Percentiles rank a stretch among this genome's conserved stretches.
phyloP scores from a whole-genome alignment of 2,888 invertebrate genomes.

The Caenorhabditis sp. region DNA sequence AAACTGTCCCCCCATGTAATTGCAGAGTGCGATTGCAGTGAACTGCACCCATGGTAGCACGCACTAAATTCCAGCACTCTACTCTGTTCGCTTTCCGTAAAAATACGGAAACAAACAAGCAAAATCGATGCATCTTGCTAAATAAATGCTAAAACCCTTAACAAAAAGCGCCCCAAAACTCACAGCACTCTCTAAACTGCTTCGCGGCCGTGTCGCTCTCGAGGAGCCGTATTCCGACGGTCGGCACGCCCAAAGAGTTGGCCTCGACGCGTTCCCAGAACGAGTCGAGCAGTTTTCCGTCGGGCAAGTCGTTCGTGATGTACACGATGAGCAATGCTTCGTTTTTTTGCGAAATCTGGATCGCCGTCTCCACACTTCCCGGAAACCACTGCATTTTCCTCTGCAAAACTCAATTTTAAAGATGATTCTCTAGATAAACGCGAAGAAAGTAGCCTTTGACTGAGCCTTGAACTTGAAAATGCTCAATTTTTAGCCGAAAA shows the following conservation, averaged over 20 bases:
- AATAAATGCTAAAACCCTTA: neutral
- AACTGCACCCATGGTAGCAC: no score
- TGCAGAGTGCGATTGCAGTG: no score
- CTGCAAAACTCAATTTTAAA: no score
- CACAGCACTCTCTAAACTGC: conserved; percentile 61
- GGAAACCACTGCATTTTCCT: conserved; percentile 65
- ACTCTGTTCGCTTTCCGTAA: no score
- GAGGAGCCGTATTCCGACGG: conserved; percentile 56
- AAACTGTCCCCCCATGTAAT: no score
- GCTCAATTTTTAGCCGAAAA: neutral
- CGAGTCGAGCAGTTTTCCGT: conserved; percentile 40
- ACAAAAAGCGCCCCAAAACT: conserved; percentile 20
- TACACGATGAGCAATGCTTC: conserved; percentile 62
- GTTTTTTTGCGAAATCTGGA: conserved; percentile 58
- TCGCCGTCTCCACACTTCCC: conserved; percentile 56
- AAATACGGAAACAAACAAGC: no score
- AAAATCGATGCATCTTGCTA: no score
- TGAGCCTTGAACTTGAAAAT: neutral
- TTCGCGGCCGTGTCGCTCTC: conserved; percentile 38
- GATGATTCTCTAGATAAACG: no score
- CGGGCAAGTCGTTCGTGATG: conserved; percentile 48
- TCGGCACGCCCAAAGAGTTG: conserved; percentile 32
- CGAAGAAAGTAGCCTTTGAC: no score
- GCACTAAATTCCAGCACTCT: no score
- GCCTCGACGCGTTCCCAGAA: conserved; percentile 53